These are phyloP conservation scores for Eupithecia exiguata DNA, from an alignment of 2,888 invertebrate species.

Conservation along the genomic window DNA sequence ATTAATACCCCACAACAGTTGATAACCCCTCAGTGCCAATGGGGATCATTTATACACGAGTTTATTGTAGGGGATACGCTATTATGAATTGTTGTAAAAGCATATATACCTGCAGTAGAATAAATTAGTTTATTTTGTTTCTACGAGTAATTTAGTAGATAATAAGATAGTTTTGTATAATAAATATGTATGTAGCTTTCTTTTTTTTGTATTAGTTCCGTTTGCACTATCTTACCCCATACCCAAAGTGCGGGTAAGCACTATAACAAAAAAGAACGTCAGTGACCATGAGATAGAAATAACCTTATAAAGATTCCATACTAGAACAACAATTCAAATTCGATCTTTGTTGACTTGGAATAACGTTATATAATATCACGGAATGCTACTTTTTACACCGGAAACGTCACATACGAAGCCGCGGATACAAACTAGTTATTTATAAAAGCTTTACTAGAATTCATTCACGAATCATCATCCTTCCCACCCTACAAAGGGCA, in stretches of 20 bases:
- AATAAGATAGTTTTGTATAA: too few relatives aligned
- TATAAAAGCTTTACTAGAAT: slow-evolving; percentile 2
- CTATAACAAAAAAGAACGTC: too few relatives aligned
- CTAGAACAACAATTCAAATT: too few relatives aligned
- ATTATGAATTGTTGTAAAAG: neutral
- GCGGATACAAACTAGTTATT: neutral
- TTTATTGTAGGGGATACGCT: neutral
- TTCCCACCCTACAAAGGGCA: neutral
- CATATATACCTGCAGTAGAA: neutral
- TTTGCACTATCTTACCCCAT: too few relatives aligned
- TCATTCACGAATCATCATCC: slow-evolving; percentile 3
- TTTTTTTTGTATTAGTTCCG: too few relatives aligned
- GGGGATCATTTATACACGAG: neutral
- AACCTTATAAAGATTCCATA: too few relatives aligned
- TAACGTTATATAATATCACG: neutral
- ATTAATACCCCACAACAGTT: neutral
- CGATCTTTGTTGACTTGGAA: neutral
- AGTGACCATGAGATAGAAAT: too few relatives aligned
- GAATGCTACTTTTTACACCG: too few relatives aligned
- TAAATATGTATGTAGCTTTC: too few relatives aligned
- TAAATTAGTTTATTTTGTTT: too few relatives aligned
- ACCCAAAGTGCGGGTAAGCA: too few relatives aligned
- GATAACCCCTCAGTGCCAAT: neutral
- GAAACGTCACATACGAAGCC: neutral
- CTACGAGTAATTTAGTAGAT: too few relatives aligned